phyloP scores from a whole-genome alignment of 2,888 invertebrate genomes.

The Hyppa rectilinea region DNA sequence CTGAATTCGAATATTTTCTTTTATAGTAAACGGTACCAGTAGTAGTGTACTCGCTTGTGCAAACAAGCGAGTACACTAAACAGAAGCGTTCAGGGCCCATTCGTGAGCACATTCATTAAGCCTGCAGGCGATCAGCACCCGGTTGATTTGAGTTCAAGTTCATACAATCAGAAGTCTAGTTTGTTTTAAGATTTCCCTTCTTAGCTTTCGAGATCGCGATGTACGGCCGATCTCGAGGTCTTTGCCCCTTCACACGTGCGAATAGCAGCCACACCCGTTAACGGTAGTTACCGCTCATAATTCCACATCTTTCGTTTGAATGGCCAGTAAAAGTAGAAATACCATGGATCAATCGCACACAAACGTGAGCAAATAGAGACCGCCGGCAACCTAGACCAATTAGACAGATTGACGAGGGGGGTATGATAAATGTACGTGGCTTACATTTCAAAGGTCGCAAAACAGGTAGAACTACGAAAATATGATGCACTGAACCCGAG shows the following conservation, averaged over 20 bases:
- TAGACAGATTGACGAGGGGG: constrained; percentile 42
- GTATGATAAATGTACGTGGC: constrained; percentile 41
- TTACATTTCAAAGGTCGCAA: constrained; percentile 39
- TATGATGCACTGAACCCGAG: constrained; percentile 49
- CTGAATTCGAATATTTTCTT: constrained; percentile 14
- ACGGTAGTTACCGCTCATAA: constrained; percentile 79
- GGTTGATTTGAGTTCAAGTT: constrained; percentile 57
- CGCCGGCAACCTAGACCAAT: constrained; percentile 44
- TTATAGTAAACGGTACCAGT: constrained; percentile 26
- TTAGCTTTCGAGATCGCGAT: constrained; percentile 55
- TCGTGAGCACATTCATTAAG: constrained; percentile 35
- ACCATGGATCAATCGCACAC: constrained; percentile 58
- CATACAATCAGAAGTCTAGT: constrained; percentile 46
- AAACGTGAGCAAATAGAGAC: constrained; percentile 54
- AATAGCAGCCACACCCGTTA: constrained; percentile 81
- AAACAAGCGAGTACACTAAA: constrained; percentile 10
- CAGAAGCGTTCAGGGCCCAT: background rate
- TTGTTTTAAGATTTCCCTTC: constrained; percentile 58
- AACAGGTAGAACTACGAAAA: constrained; percentile 33
- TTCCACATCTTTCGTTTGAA: constrained; percentile 68
- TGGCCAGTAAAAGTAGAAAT: constrained; percentile 64
- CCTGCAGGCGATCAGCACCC: constrained; percentile 39
- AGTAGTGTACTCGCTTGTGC: too few species aligned
- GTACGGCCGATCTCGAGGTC: constrained; percentile 77
- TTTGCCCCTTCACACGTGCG: constrained; percentile 81